phyloP scores from a whole-genome alignment of 2,888 invertebrate species.

The Magallana nippona region DNA sequence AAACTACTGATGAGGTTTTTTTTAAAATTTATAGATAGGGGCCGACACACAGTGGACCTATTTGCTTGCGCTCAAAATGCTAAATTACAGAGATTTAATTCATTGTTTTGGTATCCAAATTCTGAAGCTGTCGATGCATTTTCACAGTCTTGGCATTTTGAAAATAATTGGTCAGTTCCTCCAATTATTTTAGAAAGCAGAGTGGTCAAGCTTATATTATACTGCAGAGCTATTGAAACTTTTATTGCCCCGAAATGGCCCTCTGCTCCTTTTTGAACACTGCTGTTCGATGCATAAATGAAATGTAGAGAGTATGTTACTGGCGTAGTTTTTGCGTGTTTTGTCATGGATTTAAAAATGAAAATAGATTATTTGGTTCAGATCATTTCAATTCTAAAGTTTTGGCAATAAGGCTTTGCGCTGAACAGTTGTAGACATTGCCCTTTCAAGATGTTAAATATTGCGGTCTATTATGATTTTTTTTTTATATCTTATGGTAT shows the following conservation, averaged over 20 bases:
- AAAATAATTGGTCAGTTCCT: too few species aligned
- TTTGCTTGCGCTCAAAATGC: constrained; percentile 45
- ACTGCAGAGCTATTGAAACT: too few species aligned
- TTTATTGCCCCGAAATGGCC: too few species aligned
- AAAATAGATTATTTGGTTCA: background rate
- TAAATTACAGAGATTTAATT: constrained; percentile 43
- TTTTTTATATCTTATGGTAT: too few species aligned
- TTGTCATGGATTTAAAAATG: constrained; percentile 27
- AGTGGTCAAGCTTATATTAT: too few species aligned
- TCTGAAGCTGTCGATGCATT: too few species aligned
- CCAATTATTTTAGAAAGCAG: too few species aligned
- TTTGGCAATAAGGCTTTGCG: constrained; percentile 1
- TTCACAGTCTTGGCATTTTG: too few species aligned
- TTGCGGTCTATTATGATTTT: too few species aligned
- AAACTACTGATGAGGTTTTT: constrained; percentile 39
- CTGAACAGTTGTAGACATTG: constrained; percentile 34
- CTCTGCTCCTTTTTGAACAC: constrained; percentile 30
- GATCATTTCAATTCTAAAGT: constrained; percentile 1
- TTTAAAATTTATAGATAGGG: constrained; percentile 44
- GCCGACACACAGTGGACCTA: constrained; percentile 49
- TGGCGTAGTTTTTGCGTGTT: constrained; percentile 37
- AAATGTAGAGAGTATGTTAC: too few species aligned
- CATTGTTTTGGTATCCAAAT: too few species aligned
- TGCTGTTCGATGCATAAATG: constrained; percentile 13
- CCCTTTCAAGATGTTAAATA: too few species aligned